Percentiles rank a stretch among this genome's conserved stretches.
These are phyloP conservation scores for Sebastes baramenuke DNA, from an alignment of 2,797 vertebrate genomes.

Conservation along the genomic window DNA sequence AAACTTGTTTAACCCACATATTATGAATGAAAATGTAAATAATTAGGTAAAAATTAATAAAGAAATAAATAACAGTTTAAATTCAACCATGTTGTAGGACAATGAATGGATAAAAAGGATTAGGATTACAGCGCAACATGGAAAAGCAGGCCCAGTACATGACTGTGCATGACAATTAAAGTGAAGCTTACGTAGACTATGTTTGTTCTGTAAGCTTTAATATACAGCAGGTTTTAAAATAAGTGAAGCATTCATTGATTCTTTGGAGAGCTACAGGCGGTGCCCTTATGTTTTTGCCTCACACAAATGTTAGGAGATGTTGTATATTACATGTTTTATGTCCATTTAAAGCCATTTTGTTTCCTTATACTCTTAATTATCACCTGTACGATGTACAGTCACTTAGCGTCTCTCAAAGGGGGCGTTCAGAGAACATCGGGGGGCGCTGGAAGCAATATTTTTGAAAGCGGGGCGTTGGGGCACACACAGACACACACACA, in stretches of 20 bases:
- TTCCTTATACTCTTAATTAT: not conserved
- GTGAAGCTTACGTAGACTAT: constrained; percentile 1
- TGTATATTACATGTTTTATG: not conserved
- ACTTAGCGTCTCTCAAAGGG: not conserved
- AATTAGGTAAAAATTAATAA: not conserved
- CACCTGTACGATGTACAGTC: not conserved
- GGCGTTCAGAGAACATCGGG: no score
- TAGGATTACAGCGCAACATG: constrained; percentile 29
- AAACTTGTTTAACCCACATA: not conserved
- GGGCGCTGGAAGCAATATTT: no score
- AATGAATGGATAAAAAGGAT: constrained; percentile 34
- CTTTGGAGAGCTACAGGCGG: not conserved
- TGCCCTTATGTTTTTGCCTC: not conserved
- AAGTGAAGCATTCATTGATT: not conserved
- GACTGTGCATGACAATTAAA: constrained; percentile 6
- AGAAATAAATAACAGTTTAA: not conserved
- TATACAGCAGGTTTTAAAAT: not conserved
- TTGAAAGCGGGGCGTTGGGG: no score
- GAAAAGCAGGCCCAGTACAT: constrained; percentile 9
- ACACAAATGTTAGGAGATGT: not conserved
- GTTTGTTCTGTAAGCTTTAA: constrained; percentile 15
- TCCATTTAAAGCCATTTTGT: not conserved
- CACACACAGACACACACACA: no score
- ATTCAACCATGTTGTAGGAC: constrained; percentile 15
- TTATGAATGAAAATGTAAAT: constrained; percentile 2